Evolutionary conservation across 2,113 vertebrate species (phyloP), one percentile per base, ranked within the genome.

Genomic region (Callipepla squamata): DNA sequence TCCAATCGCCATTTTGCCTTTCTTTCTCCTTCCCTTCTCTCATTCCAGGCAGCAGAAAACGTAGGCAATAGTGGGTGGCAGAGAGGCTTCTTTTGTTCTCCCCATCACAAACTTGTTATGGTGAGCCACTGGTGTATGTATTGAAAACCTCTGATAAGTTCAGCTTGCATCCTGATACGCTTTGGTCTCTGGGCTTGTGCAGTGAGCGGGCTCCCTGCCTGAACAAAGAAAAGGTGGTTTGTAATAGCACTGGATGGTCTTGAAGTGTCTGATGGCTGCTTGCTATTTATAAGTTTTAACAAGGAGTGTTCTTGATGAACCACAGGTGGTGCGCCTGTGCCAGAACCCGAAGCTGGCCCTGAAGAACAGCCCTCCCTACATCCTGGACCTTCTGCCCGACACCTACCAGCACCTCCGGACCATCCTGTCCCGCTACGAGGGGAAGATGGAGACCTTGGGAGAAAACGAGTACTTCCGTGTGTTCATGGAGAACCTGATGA

Each of bases 341-440:
- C 99, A 99, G 97, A 99, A 99, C 95, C 99, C 99, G 76, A 99
- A 99, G 69, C 92, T 99, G 97, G 99, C 99, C 1, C 86, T 99
- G 92, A 99, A 99, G 97, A 99, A 99, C 98, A 99, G 99, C 97
- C 99, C 99, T 34, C 99, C 99, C 40, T 99, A 99, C 94, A 99
- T 99, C 97, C 97, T 99, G 78, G 99, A 99, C 95, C 97, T 99
- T 94, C 98, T 99, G 28, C 99, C 99, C 17, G 99, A 99, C 93
- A 99, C 99, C 75, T 99, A 99, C 97, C 99, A 99, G 97, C 99
- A 99, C 94, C 98, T 99, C 25, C 98, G 99, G 38, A 99, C 98
- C 94, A 98, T 99, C 96, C 97, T 99, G 86, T 98, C 99, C 5
- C 98, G 99, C 97, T 99, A 99, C 1, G 99, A 99, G 96, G 99